A percentile compares a stretch with the other conserved stretches of the same genome.
These are phyloP conservation scores for Lordiphosa mommai DNA, from an alignment of 1,140 invertebrate species.

Conservation along the genomic window DNA sequence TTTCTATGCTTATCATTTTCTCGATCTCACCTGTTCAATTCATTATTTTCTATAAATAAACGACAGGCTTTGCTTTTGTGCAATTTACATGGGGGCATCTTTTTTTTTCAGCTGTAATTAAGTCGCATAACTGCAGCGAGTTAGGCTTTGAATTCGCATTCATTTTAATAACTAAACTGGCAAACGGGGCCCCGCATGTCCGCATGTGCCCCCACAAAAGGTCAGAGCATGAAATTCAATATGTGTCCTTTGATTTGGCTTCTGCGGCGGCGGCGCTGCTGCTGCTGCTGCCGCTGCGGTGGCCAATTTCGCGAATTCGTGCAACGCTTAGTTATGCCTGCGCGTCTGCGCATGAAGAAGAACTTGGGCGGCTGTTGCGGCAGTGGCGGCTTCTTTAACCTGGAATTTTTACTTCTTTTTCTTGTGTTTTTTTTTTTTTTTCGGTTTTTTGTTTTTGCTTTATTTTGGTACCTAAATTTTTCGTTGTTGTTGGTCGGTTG, in stretches of 20 bases:
- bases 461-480: conserved; percentile 52
- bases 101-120: conserved; percentile 48
- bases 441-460: conserved; percentile 10
- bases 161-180: conserved; percentile 51
- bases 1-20: conserved; percentile 75
- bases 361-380: conserved; percentile 29
- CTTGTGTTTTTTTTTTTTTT: conserved; percentile 34
- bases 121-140: conserved; percentile 47
- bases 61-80: conserved; percentile 44
- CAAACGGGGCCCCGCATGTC: neutral
- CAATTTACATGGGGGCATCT: conserved; percentile 53
- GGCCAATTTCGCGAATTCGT: conserved; percentile 74
- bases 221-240: conserved; percentile 69
- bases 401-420: conserved; percentile 48
- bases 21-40: conserved; percentile 76
- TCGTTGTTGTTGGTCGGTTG: conserved; percentile 17
- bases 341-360: conserved; percentile 35
- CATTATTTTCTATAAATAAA: conserved; percentile 78
- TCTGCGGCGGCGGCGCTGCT: conserved; percentile 16
- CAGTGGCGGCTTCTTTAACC: conserved; percentile 62
- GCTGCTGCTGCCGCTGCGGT: conserved; percentile 42
- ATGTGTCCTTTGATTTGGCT: conserved; percentile 57
- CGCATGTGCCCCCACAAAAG: no score
- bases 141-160: conserved; percentile 43
- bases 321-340: conserved; percentile 67